phyloP scores from a whole-genome alignment of 2,113 vertebrate species.

The Coptodon rendalli region DNA sequence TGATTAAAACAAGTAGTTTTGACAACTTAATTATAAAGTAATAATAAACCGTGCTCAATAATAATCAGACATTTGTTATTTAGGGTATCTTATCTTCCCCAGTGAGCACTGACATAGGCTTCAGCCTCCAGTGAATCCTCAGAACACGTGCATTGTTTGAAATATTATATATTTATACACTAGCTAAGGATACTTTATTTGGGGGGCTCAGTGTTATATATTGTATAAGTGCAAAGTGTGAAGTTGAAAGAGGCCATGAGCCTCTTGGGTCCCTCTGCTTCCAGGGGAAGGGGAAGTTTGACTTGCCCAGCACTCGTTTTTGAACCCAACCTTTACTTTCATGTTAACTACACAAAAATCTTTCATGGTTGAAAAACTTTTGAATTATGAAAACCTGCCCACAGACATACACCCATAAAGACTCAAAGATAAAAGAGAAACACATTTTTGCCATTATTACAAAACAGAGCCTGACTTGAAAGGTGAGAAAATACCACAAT shows the following conservation, averaged over 20 bases:
- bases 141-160: not conserved
- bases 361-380: not conserved
- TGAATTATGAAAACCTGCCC: not conserved
- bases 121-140: not conserved
- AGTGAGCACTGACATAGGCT: not conserved
- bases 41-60: not conserved
- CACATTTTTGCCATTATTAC: rapidly evolving
- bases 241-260: not conserved
- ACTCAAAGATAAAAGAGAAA: not conserved
- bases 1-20: not conserved
- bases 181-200: not conserved
- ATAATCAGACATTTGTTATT: not conserved
- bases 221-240: not conserved
- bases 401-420: not conserved
- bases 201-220: not conserved
- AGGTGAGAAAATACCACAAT: not conserved
- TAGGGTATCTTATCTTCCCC: not conserved
- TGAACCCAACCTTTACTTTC: not conserved
- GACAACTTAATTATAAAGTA: not conserved
- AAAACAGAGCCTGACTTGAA: not conserved
- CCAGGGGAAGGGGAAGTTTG: not conserved
- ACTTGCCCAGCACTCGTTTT: not conserved
- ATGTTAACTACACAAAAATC: not conserved
- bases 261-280: not conserved
- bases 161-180: not conserved